Conservation (phyloP, 2,113 vertebrate species). For the Pyxicephalus adspersus region DNA sequence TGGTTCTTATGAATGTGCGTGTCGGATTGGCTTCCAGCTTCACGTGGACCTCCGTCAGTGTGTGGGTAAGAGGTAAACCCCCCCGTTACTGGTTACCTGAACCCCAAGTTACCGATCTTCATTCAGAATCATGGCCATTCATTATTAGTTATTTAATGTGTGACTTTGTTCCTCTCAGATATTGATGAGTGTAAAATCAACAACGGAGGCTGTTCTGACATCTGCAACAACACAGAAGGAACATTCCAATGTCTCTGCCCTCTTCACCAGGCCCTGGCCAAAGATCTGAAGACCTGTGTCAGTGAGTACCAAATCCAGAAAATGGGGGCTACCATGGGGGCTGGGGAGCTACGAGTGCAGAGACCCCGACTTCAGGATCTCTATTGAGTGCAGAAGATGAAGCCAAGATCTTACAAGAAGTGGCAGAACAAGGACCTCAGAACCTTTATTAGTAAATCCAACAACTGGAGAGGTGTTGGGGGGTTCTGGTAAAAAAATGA, state of each 20-base stretch:
- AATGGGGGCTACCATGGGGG: no score
- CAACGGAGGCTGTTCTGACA: conserved; percentile 75
- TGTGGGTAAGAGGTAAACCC: neutral
- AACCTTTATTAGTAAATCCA: no score
- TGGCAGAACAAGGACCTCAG: no score
- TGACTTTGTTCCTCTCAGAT: neutral
- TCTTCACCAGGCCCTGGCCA: conserved; percentile 69
- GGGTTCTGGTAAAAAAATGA: no score
- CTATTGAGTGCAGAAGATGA: no score
- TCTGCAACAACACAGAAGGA: conserved; percentile 73
- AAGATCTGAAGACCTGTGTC: conserved; percentile 61
- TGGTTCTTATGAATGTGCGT: neutral
- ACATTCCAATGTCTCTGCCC: conserved; percentile 72
- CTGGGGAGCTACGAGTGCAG: no score
- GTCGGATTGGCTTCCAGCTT: conserved; percentile 27
- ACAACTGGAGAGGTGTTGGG: no score
- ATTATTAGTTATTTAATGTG: neutral
- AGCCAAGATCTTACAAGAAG: no score
- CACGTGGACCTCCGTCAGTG: conserved; percentile 36
- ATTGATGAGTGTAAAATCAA: conserved; percentile 79
- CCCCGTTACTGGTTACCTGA: neutral
- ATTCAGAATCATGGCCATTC: neutral
- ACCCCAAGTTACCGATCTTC: neutral
- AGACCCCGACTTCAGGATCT: no score
- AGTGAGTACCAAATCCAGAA: conserved; percentile 27